Conservation (phyloP, 2,113 vertebrate species). For the Sphaerodactylus townsendi region DNA sequence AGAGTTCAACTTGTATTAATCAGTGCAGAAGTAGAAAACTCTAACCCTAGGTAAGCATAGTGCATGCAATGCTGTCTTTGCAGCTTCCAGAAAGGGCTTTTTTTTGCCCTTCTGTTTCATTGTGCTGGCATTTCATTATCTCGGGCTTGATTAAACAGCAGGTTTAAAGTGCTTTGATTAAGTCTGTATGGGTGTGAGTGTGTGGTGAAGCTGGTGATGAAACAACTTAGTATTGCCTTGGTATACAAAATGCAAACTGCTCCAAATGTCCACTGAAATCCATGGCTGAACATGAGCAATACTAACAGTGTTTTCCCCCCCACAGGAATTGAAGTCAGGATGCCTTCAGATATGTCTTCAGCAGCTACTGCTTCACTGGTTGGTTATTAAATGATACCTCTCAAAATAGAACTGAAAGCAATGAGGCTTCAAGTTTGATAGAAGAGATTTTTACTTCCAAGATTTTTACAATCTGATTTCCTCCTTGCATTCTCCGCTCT, state of each 20-base stretch:
- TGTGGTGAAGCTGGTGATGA: neutral
- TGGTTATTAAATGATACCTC: constrained; percentile 55
- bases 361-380: constrained; percentile 49
- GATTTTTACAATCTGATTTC: constrained; percentile 60
- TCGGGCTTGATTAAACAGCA: neutral
- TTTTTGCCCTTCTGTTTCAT: neutral
- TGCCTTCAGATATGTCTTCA: constrained; percentile 20
- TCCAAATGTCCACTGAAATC: constrained; percentile 9
- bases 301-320: constrained; percentile 45
- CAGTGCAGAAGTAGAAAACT: neutral
- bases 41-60: neutral
- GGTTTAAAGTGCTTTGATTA: neutral
- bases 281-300: constrained; percentile 22
- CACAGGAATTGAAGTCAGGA: constrained; percentile 23
- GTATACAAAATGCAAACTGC: constrained; percentile 22
- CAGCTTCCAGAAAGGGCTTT: neutral
- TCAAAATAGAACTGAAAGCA: constrained; percentile 60
- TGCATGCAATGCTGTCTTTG: neutral
- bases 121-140: neutral
- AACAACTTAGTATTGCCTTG: neutral
- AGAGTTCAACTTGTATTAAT: neutral
- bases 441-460: constrained; percentile 57
- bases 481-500: constrained; percentile 45
- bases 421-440: constrained; percentile 54
- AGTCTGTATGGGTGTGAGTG: neutral